Conservation (phyloP, 2,113 vertebrate species). For the Anser brachyrhynchus region DNA sequence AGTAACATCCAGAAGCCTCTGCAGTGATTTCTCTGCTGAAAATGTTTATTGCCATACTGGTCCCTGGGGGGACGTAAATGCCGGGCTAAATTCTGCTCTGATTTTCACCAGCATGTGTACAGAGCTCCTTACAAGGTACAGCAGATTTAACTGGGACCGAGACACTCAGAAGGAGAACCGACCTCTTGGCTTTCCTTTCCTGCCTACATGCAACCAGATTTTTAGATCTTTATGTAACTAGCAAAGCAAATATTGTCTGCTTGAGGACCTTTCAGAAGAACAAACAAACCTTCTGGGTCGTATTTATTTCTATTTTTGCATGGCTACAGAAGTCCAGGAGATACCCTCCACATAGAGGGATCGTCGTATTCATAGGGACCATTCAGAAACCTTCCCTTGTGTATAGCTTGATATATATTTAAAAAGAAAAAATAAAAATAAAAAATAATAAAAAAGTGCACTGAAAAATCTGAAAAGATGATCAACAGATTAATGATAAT, state of each 20-base stretch:
- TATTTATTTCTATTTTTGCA: background rate
- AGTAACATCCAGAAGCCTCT: slow-evolving; percentile 51
- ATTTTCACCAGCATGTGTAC: background rate
- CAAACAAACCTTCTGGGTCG: background rate
- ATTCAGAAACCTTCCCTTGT: background rate
- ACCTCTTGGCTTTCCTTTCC: slow-evolving; percentile 61
- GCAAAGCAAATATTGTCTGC: background rate
- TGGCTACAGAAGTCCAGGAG: background rate
- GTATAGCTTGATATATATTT: background rate
- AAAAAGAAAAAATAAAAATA: background rate
- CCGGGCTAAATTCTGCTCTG: slow-evolving; percentile 32
- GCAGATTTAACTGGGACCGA: background rate
- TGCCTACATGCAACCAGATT: background rate
- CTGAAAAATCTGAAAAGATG: background rate
- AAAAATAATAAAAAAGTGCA: background rate
- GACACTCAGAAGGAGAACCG: background rate
- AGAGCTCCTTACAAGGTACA: background rate
- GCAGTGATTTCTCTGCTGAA: slow-evolving; percentile 26
- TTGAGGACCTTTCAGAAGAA: background rate
- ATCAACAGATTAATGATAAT: background rate
- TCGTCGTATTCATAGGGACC: background rate
- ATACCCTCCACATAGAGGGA: background rate
- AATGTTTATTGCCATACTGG: background rate
- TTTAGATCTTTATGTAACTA: background rate
- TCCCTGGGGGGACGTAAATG: slow-evolving; percentile 39